Evolutionary conservation across 2,888 invertebrate species (phyloP).

Genomic region (Chrysolina americana): DNA sequence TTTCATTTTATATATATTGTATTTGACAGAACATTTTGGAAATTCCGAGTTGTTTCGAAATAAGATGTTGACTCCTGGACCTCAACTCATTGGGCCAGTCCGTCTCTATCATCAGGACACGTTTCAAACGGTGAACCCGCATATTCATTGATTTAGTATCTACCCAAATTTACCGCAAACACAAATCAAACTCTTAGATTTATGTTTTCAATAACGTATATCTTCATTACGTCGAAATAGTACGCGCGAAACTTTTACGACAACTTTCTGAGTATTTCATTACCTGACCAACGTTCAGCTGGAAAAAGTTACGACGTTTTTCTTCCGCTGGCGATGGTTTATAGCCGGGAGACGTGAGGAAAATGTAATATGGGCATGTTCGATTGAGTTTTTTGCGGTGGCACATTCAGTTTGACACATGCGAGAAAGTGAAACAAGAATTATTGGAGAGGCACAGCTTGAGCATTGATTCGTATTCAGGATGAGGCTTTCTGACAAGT

Average conservation of each 20-base stretch:
- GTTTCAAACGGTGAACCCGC: conserved; percentile 48
- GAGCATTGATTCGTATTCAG: no score
- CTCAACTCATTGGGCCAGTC: not conserved
- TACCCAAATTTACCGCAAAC: conserved; percentile 65
- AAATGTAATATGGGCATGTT: conserved; percentile 2
- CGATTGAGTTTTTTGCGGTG: not conserved
- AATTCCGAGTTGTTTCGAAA: no score
- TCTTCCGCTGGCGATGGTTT: conserved; percentile 19
- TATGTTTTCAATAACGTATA: conserved; percentile 66
- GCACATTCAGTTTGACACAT: not conserved
- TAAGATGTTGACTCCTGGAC: no score
- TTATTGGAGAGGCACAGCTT: not conserved
- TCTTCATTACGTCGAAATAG: conserved; percentile 61
- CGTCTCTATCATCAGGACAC: conserved; percentile 37
- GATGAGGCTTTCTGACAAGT: not conserved
- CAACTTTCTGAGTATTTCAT: conserved; percentile 55
- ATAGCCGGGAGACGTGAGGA: conserved; percentile 1
- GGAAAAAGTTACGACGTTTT: conserved; percentile 24
- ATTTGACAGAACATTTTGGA: no score
- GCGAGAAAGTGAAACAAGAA: not conserved
- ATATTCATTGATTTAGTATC: conserved; percentile 65
- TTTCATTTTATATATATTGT: no score
- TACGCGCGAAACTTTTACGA: conserved; percentile 44
- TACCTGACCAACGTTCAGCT: conserved; percentile 45
- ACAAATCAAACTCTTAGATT: conserved; percentile 66